A percentile compares a stretch with the other conserved stretches of the same genome.
phyloP scores from a whole-genome alignment of 2,113 vertebrate species.

The Brachyistius frenatus region DNA sequence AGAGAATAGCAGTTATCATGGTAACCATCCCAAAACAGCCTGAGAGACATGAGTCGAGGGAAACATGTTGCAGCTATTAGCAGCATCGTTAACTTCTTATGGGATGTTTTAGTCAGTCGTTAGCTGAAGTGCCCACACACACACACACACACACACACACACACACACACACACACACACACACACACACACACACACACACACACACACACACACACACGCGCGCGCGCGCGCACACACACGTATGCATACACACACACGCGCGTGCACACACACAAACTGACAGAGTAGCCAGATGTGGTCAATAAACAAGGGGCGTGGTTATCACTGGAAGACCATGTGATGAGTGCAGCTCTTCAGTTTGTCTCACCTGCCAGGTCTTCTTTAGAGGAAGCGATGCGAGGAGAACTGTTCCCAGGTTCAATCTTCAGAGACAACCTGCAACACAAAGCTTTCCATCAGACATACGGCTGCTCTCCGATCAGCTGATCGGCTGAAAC shows the following conservation, averaged over 20 bases:
- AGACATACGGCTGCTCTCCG: conserved; percentile 1
- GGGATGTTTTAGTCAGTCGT: conserved; percentile 15
- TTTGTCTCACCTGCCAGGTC: conserved; percentile 90
- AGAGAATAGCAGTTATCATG: neutral
- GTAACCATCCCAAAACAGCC: conserved; percentile 11
- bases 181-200: too few species aligned
- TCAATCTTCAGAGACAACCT: conserved; percentile 94
- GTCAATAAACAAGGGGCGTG: too few species aligned
- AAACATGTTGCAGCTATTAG: conserved; percentile 32
- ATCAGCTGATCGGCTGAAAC: neutral
- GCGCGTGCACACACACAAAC: too few species aligned
- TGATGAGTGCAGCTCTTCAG: neutral
- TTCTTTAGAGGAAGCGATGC: conserved; percentile 93
- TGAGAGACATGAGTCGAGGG: conserved; percentile 44
- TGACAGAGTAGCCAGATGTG: too few species aligned
- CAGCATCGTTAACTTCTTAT: conserved; percentile 18
- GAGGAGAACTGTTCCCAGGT: conserved; percentile 92
- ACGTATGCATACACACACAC: too few species aligned
- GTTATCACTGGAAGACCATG: neutral
- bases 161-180: too few species aligned
- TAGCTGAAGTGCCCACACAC: neutral
- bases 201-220: too few species aligned
- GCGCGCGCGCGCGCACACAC: too few species aligned
- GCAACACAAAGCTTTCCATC: conserved; percentile 70
- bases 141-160: too few species aligned